Evolutionary conservation across 2,113 vertebrate genomes (phyloP).

Genomic region (Machaerirhynchus nigripectus): DNA sequence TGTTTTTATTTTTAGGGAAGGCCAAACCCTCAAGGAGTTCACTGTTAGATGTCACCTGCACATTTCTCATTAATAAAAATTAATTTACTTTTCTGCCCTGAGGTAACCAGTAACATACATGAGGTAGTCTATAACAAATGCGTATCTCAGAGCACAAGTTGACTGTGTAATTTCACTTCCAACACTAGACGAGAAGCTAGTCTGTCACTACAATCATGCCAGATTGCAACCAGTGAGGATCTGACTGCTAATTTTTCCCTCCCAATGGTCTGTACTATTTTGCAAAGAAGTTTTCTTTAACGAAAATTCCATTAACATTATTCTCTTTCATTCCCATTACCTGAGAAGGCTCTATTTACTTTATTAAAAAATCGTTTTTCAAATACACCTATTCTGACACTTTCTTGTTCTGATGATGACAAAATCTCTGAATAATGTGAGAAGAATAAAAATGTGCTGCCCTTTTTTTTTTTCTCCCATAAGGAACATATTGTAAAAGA

Average conservation of each 20-base stretch:
- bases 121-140: not conserved
- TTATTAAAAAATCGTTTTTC: not conserved
- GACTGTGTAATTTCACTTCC: not conserved
- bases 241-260: slow-evolving; percentile 49
- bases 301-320: not conserved
- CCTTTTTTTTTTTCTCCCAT: not conserved
- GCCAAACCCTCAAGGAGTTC: not conserved
- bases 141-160: not conserved
- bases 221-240: slow-evolving; percentile 19
- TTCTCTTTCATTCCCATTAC: not conserved
- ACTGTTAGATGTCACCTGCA: not conserved
- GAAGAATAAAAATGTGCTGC: not conserved
- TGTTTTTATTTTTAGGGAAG: not conserved
- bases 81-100: not conserved
- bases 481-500: not conserved
- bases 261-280: not conserved
- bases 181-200: not conserved
- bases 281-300: not conserved
- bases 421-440: not conserved
- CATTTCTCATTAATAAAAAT: not conserved
- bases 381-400: not conserved
- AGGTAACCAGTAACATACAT: not conserved
- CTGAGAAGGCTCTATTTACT: not conserved
- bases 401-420: not conserved
- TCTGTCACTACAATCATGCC: not conserved